Conservation (phyloP, 1,140 invertebrate species). For the Rhyzopertha dominica region DNA sequence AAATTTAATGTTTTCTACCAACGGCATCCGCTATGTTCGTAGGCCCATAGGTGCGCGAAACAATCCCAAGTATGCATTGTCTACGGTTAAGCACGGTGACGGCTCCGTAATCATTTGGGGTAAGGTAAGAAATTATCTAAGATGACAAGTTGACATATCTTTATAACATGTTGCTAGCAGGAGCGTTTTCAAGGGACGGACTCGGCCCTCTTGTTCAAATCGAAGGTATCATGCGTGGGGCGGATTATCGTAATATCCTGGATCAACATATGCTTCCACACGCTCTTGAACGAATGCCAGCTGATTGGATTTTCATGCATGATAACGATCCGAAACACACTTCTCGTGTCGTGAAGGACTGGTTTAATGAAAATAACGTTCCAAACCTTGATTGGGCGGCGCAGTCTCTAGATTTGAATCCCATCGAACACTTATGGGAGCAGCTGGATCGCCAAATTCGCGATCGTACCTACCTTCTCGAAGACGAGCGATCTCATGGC, state of each 20-base stretch:
- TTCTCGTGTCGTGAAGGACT: neutral
- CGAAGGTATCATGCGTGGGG: slow-evolving; percentile 10
- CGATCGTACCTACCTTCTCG: too few relatives aligned
- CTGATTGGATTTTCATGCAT: slow-evolving; percentile 30
- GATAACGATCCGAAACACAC: slow-evolving; percentile 37
- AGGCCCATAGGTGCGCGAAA: too few relatives aligned
- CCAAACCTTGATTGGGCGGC: neutral
- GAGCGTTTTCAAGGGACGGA: slow-evolving; percentile 7
- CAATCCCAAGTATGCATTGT: too few relatives aligned
- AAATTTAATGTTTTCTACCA: too few relatives aligned
- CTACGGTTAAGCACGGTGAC: too few relatives aligned
- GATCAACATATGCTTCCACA: slow-evolving; percentile 13
- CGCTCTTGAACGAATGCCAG: slow-evolving; percentile 28
- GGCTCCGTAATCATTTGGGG: too few relatives aligned
- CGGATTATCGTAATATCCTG: slow-evolving; percentile 14
- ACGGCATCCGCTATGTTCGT: too few relatives aligned
- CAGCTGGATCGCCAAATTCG: neutral
- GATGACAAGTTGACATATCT: too few relatives aligned
- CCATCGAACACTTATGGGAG: too few relatives aligned
- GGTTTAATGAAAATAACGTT: neutral
- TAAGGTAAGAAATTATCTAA: too few relatives aligned
- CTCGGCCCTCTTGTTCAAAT: slow-evolving; percentile 11
- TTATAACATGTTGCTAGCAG: too few relatives aligned
- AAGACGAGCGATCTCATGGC: too few relatives aligned
- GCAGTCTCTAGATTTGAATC: neutral